Evolutionary conservation across 30 jellyfish, hydroid and myxozoan genomes (phyloP).

Genomic region (Hydractinia echinata): DNA sequence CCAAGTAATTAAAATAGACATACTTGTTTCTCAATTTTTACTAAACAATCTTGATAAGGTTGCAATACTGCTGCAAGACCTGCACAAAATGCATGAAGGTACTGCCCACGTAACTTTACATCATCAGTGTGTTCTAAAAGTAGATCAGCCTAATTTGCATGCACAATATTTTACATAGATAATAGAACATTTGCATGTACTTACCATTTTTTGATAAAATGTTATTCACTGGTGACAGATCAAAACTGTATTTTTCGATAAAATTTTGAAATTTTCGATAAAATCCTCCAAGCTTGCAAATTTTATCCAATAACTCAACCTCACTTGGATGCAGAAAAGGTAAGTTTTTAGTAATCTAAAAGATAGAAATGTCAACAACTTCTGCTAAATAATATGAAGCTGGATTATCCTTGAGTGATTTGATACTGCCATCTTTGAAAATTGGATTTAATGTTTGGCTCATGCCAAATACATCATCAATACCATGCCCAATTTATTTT

Average conservation of each 20-base stretch:
- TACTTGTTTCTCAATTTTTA: conserved; percentile 63
- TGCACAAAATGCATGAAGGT: conserved; percentile 76
- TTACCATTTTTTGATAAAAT: conserved; percentile 29
- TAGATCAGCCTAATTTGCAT: background rate
- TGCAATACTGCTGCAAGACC: conserved; percentile 58
- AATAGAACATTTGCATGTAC: background rate
- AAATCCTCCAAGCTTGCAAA: conserved; percentile 73
- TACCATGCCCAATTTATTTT: too few species aligned
- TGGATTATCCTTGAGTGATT: too few species aligned
- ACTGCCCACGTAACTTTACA: conserved; percentile 48
- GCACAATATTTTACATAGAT: background rate
- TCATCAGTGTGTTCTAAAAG: background rate
- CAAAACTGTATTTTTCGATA: conserved; percentile 49
- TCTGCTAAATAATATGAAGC: too few species aligned
- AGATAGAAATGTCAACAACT: background rate
- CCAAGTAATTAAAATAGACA: background rate
- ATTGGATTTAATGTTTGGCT: too few species aligned
- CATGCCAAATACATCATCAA: too few species aligned
- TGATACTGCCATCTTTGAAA: too few species aligned
- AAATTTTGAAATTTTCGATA: conserved; percentile 43
- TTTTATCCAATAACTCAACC: conserved; percentile 42
- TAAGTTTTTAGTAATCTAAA: conserved; percentile 56
- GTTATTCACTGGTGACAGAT: conserved; percentile 43
- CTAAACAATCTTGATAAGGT: conserved; percentile 59
- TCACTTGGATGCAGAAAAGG: conserved; percentile 87